Conservation (phyloP, 1,140 invertebrate species). For the Drosophila malerkotliana region DNA sequence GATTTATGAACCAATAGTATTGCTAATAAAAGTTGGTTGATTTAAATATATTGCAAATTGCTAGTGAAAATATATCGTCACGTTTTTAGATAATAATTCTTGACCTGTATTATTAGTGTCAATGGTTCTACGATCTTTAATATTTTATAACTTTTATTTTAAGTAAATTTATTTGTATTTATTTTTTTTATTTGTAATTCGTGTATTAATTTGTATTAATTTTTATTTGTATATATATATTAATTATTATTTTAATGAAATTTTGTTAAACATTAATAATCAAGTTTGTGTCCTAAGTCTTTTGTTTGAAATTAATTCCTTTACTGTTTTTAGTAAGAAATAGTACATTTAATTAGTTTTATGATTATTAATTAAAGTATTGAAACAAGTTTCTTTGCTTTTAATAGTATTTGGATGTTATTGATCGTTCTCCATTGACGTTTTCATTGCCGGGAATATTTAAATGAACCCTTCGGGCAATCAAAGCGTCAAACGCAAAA, state of each 20-base stretch:
- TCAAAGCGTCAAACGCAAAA: conserved; percentile 16
- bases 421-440: conserved; percentile 67
- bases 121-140: not conserved
- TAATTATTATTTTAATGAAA: too few species aligned
- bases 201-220: too few species aligned
- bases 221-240: not conserved
- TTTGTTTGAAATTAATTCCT: conserved; percentile 25
- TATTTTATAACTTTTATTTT: not conserved
- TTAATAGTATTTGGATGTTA: conserved; percentile 66
- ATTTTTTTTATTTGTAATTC: not conserved
- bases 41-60: conserved; percentile 7
- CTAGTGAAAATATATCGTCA: not conserved
- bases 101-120: conserved; percentile 20
- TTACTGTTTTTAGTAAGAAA: conserved; percentile 6
- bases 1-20: conserved; percentile 1
- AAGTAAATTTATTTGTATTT: not conserved
- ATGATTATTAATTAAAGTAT: conserved; percentile 1
- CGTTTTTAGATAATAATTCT: conserved; percentile 15
- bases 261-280: not conserved
- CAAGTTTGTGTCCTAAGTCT: conserved; percentile 57
- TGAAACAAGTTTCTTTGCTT: conserved; percentile 34
- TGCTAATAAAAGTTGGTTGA: not conserved
- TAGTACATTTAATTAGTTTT: conserved; percentile 2
- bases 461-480: conserved; percentile 9
- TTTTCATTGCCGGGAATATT: conserved; percentile 53